These are phyloP conservation scores for Conus ventricosus DNA, from an alignment of 1,140 invertebrate species.

Conservation along the genomic window DNA sequence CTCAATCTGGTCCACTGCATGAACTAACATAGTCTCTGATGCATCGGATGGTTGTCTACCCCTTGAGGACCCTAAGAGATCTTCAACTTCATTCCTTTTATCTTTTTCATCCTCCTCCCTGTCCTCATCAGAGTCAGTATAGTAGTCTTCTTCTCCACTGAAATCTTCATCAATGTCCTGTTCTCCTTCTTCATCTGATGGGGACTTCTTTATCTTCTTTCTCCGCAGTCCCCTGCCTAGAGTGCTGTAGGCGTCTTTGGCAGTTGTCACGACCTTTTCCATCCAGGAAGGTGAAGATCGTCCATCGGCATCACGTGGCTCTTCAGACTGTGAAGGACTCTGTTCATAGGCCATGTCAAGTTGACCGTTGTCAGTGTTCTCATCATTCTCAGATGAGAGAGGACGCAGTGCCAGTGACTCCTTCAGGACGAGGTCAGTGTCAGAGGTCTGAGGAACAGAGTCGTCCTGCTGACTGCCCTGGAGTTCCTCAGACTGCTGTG, in stretches of 20 bases:
- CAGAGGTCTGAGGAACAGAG: too few relatives aligned
- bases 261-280: slow-evolving; percentile 4
- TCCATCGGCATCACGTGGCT: neutral
- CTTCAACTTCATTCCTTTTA: neutral
- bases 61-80: too few relatives aligned
- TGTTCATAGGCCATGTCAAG: neutral
- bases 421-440: too few relatives aligned
- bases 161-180: neutral
- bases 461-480: too few relatives aligned
- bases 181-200: neutral
- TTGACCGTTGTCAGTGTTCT: neutral
- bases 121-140: neutral
- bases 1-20: neutral
- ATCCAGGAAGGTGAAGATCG: slow-evolving; percentile 20
- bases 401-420: neutral
- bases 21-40: neutral
- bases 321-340: neutral
- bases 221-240: slow-evolving; percentile 3
- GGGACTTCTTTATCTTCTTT: slow-evolving; percentile 8
- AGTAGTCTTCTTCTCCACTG: neutral
- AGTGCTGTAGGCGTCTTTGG: slow-evolving; percentile 4
- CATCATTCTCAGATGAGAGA: neutral
- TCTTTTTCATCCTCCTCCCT: neutral
- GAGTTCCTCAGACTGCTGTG: too few relatives aligned
- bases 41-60: neutral